These are phyloP conservation scores for Nomada flava DNA, from an alignment of 2,888 invertebrate species.

Conservation along the genomic window DNA sequence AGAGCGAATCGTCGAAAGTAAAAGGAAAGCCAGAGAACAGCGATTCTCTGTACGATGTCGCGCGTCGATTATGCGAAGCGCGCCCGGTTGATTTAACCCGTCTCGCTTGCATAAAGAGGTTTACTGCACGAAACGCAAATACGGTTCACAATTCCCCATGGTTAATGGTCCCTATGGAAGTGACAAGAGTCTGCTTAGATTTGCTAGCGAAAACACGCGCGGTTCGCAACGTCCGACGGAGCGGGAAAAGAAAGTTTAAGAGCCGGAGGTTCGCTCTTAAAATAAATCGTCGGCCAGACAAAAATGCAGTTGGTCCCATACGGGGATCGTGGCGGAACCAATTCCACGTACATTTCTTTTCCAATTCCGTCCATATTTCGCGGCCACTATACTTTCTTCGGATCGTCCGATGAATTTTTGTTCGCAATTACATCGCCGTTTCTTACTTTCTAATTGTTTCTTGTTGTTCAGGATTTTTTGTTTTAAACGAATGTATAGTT, in stretches of 20 bases:
- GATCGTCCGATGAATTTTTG: background rate
- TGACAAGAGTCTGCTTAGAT: slow-evolving; percentile 23
- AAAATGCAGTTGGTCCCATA: slow-evolving; percentile 59
- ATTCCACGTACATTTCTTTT: slow-evolving; percentile 19
- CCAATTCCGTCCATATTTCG: background rate
- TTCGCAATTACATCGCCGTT: too few species aligned
- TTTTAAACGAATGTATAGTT: too few species aligned
- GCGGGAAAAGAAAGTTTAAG: slow-evolving; percentile 58
- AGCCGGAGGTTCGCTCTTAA: slow-evolving; percentile 63
- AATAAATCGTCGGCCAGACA: slow-evolving; percentile 73
- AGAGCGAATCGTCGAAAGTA: slow-evolving; percentile 42
- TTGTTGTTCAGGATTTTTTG: too few species aligned
- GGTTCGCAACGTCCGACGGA: slow-evolving; percentile 24
- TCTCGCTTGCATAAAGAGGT: slow-evolving; percentile 21
- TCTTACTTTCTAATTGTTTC: background rate
- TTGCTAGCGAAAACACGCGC: slow-evolving; percentile 44
- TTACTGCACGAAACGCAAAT: slow-evolving; percentile 27
- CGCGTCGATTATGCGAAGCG: slow-evolving; percentile 37
- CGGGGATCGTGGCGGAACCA: slow-evolving; percentile 16
- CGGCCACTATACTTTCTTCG: too few species aligned
- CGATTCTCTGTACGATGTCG: slow-evolving; percentile 25
- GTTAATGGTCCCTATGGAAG: slow-evolving; percentile 34
- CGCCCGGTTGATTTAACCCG: slow-evolving; percentile 38
- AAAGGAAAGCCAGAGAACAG: slow-evolving; percentile 28
- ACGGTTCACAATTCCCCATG: slow-evolving; percentile 34